phyloP scores from a whole-genome alignment of 2,113 vertebrate genomes.

The Sebastes schlegelii region DNA sequence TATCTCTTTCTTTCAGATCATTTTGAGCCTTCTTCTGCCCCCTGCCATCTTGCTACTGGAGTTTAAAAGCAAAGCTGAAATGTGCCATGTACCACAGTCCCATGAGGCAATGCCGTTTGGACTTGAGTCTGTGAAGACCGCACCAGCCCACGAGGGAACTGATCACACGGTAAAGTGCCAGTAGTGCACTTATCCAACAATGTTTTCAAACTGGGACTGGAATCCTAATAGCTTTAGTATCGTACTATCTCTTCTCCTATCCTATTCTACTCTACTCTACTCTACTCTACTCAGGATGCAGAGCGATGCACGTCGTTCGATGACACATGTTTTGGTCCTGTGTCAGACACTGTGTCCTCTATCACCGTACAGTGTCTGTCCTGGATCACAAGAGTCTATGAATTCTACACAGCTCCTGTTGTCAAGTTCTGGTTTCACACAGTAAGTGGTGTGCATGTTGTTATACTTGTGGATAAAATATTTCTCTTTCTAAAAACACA shows the following conservation, averaged over 20 bases:
- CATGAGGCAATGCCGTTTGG: slow-evolving; percentile 90
- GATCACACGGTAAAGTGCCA: slow-evolving; percentile 62
- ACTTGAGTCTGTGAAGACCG: slow-evolving; percentile 83
- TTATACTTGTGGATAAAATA: neutral
- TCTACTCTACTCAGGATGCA: slow-evolving; percentile 75
- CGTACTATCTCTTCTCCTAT: neutral
- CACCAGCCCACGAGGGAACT: slow-evolving; percentile 21
- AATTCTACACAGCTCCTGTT: slow-evolving; percentile 96
- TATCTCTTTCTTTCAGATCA: slow-evolving; percentile 83
- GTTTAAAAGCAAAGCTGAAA: slow-evolving; percentile 98
- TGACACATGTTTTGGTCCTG: slow-evolving; percentile 29
- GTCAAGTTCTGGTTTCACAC: slow-evolving; percentile 99
- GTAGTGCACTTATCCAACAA: neutral
- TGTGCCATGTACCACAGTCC: slow-evolving; percentile 96
- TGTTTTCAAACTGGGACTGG: neutral
- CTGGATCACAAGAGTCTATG: slow-evolving; percentile 88
- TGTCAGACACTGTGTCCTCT: slow-evolving; percentile 51
- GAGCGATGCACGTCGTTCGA: slow-evolving; percentile 80
- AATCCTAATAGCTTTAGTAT: neutral
- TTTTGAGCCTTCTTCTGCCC: slow-evolving; percentile 93
- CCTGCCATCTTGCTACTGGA: slow-evolving; percentile 93
- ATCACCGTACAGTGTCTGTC: slow-evolving; percentile 76
- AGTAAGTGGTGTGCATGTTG: slow-evolving; percentile 81
- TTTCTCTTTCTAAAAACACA: neutral
- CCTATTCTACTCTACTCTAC: neutral